Conservation (phyloP, 1,140 invertebrate genomes). For the Magallana gigas region DNA sequence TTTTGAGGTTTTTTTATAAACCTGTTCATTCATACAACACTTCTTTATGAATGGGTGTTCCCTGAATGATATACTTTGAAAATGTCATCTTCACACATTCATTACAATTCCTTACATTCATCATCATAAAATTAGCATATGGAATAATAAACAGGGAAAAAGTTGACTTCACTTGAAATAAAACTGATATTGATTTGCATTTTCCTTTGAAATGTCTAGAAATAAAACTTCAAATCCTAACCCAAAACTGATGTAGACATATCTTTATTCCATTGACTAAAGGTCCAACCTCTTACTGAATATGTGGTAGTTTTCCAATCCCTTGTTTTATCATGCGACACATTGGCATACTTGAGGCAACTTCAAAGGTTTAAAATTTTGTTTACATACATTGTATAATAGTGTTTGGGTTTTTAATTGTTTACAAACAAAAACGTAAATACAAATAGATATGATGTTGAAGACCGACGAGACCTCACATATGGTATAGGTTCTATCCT, state of each 20-base stretch:
- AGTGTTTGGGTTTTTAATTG: not conserved
- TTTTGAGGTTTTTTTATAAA: not conserved
- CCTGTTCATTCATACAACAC: slow-evolving; percentile 30
- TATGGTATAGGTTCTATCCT: too few species aligned
- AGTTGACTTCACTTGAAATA: not conserved
- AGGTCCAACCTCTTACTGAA: not conserved
- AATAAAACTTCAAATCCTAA: not conserved
- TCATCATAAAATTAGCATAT: slow-evolving; percentile 21
- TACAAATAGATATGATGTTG: not conserved
- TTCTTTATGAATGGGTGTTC: slow-evolving; percentile 31
- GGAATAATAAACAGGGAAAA: not conserved
- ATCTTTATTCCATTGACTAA: not conserved
- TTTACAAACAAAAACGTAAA: slow-evolving; percentile 27
- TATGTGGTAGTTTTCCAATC: not conserved
- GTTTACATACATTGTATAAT: not conserved
- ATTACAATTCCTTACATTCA: not conserved
- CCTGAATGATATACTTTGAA: slow-evolving; percentile 3
- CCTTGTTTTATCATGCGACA: not conserved
- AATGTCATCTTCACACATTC: slow-evolving; percentile 4
- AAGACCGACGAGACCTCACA: too few species aligned
- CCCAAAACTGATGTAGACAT: not conserved
- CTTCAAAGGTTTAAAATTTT: not conserved
- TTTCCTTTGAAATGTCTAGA: not conserved
- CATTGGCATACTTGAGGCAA: not conserved
- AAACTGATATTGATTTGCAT: slow-evolving; percentile 4